Evolutionary conservation across 2,113 vertebrate genomes (phyloP).

Genomic region (Apistogramma diplotaenia): DNA sequence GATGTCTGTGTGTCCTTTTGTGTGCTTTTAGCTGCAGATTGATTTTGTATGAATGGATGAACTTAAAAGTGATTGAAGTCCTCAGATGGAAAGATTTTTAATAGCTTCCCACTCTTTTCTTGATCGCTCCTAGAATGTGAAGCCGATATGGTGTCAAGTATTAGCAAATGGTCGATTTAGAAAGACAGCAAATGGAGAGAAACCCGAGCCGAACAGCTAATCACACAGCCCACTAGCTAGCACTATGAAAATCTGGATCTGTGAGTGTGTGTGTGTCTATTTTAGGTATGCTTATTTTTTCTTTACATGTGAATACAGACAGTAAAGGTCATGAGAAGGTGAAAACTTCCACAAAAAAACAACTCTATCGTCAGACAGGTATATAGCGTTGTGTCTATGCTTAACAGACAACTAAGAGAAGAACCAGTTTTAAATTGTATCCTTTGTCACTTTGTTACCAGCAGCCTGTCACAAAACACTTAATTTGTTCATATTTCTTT

Average conservation of each 20-base stretch:
- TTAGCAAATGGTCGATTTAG: constrained; percentile 69
- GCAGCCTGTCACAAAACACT: too few relatives aligned
- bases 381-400: background rate
- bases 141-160: constrained; percentile 59
- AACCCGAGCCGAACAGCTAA: constrained; percentile 62
- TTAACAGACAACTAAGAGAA: too few relatives aligned
- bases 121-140: constrained; percentile 24
- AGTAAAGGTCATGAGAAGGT: background rate
- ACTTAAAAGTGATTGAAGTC: background rate
- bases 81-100: background rate
- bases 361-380: background rate
- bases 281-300: background rate
- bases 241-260: constrained; percentile 12
- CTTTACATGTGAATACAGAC: too few relatives aligned
- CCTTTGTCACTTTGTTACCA: too few relatives aligned
- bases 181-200: constrained; percentile 57
- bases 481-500: background rate
- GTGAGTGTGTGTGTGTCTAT: constrained; percentile 8
- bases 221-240: constrained; percentile 22
- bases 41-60: background rate
- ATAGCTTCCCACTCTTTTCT: constrained; percentile 9
- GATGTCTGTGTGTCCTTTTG: background rate
- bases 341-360: background rate
- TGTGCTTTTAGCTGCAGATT: background rate
- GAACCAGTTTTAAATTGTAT: too few relatives aligned